A percentile compares a stretch with the other conserved stretches of the same genome.
Evolutionary conservation across 1,140 invertebrate genomes (phyloP).

Genomic region (Pantala flavescens): DNA sequence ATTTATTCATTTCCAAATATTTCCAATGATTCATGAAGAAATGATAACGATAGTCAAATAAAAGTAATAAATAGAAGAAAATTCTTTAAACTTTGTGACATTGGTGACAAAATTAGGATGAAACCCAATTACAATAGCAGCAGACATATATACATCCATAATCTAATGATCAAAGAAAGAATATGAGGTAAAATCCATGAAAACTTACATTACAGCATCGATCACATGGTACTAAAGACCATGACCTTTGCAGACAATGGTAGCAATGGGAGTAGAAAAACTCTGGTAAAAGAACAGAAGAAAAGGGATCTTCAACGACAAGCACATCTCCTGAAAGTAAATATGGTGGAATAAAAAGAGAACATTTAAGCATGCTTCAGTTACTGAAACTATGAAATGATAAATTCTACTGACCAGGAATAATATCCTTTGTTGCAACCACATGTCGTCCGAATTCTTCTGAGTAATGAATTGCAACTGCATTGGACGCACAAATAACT

Average conservation of each 20-base stretch:
- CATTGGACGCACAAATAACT: not conserved
- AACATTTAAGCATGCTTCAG: not conserved
- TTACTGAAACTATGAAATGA: not conserved
- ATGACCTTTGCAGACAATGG: conserved; percentile 33
- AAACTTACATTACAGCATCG: conserved; percentile 23
- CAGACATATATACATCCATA: no score
- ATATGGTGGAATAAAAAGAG: not conserved
- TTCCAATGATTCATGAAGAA: no score
- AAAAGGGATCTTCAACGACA: conserved; percentile 19
- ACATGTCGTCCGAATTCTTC: not conserved
- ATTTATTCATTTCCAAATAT: no score
- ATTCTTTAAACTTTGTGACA: no score
- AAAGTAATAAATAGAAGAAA: no score
- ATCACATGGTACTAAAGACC: conserved; percentile 27
- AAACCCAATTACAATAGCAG: no score
- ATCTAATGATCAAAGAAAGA: no score
- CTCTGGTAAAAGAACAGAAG: conserved; percentile 13
- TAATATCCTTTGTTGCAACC: not conserved
- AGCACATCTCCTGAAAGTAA: conserved; percentile 19
- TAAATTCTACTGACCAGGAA: not conserved
- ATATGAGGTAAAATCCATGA: not conserved
- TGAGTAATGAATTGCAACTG: not conserved
- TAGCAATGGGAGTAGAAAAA: conserved; percentile 35
- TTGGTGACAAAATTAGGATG: no score
- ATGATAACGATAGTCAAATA: no score